These are phyloP conservation scores for Panthera uncia DNA, from an alignment of 2,113 vertebrate species.

Conservation along the genomic window DNA sequence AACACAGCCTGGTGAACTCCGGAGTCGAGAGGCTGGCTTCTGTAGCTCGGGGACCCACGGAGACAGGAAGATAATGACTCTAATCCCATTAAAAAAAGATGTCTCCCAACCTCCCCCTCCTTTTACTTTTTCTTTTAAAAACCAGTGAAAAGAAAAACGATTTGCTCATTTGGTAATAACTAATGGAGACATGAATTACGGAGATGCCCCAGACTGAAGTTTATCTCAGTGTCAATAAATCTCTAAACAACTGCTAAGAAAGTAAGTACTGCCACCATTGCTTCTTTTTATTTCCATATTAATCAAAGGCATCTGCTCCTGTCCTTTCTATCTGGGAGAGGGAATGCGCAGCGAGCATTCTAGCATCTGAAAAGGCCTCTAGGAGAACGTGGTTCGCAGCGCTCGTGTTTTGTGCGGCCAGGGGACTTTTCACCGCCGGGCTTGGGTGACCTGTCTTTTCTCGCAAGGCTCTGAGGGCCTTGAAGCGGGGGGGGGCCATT, in stretches of 20 bases:
- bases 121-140: slow-evolving; percentile 14
- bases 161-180: slow-evolving; percentile 80
- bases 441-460: background rate
- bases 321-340: background rate
- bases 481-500: background rate
- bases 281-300: slow-evolving; percentile 83
- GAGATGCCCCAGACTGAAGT: slow-evolving; percentile 72
- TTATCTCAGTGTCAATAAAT: slow-evolving; percentile 82
- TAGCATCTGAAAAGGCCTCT: background rate
- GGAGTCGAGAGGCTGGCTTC: slow-evolving; percentile 28
- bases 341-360: background rate
- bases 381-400: background rate
- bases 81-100: slow-evolving; percentile 60
- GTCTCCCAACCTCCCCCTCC: background rate
- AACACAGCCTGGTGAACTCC: slow-evolving; percentile 57
- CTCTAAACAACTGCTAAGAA: slow-evolving; percentile 79
- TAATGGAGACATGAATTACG: slow-evolving; percentile 71
- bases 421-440: background rate
- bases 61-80: background rate
- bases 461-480: background rate
- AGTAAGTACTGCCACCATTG: slow-evolving; percentile 75
- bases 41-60: background rate
- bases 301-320: slow-evolving; percentile 76
- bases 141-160: slow-evolving; percentile 66
- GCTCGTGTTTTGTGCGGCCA: background rate